A percentile compares a stretch with the other conserved stretches of the same genome.
These are phyloP conservation scores for Microplitis deprimator DNA, from an alignment of 2,888 invertebrate genomes.

Conservation along the genomic window DNA sequence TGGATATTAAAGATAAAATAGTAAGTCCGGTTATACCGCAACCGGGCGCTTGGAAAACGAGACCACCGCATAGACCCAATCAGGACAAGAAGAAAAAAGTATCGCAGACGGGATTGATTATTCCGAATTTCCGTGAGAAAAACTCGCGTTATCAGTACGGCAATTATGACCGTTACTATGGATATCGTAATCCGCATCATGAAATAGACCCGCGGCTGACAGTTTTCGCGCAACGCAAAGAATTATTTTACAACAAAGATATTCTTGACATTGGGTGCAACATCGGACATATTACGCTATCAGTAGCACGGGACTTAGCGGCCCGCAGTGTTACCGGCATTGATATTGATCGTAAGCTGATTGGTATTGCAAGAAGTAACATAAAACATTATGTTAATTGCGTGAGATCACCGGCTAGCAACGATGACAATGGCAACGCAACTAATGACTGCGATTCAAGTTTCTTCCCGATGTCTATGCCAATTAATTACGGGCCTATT, in stretches of 20 bases:
- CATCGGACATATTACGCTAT: slow-evolving; percentile 94
- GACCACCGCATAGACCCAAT: slow-evolving; percentile 72
- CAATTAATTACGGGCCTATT: slow-evolving; percentile 87
- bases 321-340: slow-evolving; percentile 92
- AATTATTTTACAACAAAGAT: slow-evolving; percentile 90
- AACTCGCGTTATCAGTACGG: slow-evolving; percentile 92
- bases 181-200: slow-evolving; percentile 89
- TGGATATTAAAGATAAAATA: slow-evolving; percentile 88
- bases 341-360: slow-evolving; percentile 93
- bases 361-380: slow-evolving; percentile 83
- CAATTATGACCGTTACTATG: slow-evolving; percentile 97
- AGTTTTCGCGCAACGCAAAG: slow-evolving; percentile 83
- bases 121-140: slow-evolving; percentile 81
- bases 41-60: slow-evolving; percentile 85
- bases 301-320: slow-evolving; percentile 87
- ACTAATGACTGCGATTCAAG: slow-evolving; percentile 62
- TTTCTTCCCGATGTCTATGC: slow-evolving; percentile 91
- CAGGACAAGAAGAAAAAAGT: slow-evolving; percentile 71
- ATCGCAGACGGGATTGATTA: slow-evolving; percentile 46
- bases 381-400: slow-evolving; percentile 79
- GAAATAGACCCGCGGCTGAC: slow-evolving; percentile 88
- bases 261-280: slow-evolving; percentile 98
- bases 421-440: slow-evolving; percentile 54
- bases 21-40: slow-evolving; percentile 94
- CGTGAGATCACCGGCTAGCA: slow-evolving; percentile 68